Conservation (phyloP, 2,113 vertebrate genomes). For the Corvus hawaiiensis region DNA sequence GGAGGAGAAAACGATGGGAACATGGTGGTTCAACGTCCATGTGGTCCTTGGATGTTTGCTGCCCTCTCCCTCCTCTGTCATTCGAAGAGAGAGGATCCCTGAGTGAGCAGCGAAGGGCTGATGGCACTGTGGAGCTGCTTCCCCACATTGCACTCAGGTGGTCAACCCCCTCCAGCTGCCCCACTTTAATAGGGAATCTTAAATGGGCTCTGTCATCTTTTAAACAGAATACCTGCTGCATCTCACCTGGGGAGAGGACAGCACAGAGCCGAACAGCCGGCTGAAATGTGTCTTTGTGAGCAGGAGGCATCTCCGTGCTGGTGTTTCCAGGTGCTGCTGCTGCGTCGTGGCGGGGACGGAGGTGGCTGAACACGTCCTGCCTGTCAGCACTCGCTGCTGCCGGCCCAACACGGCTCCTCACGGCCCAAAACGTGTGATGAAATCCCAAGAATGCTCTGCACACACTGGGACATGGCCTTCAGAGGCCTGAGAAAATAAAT, state of each 20-base stretch:
- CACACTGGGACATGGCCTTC: rapidly evolving
- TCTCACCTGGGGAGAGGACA: not conserved
- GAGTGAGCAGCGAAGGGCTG: not conserved
- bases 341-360: rapidly evolving
- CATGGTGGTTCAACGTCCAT: rapidly evolving
- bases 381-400: not conserved
- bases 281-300: rapidly evolving
- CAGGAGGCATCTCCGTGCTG: not conserved
- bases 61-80: not conserved
- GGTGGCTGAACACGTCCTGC: not conserved
- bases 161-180: not conserved
- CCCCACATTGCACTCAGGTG: rapidly evolving
- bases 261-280: not conserved
- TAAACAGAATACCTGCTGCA: not conserved
- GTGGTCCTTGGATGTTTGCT: not conserved
- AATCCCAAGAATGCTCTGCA: not conserved
- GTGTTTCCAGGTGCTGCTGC: not conserved
- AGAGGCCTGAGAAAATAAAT: not conserved
- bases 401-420: not conserved
- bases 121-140: rapidly evolving
- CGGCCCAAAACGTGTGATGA: not conserved
- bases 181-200: rapidly evolving
- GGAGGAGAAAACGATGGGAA: rapidly evolving
- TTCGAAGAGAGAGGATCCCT: not conserved
- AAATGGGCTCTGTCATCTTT: not conserved